Conservation (phyloP, 2,888 invertebrate genomes). For the Hesperia comma region DNA sequence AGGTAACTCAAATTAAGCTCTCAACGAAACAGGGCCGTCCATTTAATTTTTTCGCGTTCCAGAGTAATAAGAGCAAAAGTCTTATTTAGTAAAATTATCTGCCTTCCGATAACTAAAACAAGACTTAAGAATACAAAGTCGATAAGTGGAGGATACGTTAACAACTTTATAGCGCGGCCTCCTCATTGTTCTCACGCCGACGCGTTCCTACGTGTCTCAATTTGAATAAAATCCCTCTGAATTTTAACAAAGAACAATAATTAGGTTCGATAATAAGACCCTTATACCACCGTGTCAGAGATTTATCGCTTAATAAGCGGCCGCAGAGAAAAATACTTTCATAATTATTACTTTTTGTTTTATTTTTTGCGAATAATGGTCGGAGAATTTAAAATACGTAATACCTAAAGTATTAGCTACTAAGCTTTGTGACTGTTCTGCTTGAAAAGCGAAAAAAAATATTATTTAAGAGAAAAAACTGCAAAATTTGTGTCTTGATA, state of each 20-base stretch:
- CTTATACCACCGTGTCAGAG: background rate
- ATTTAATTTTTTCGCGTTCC: background rate
- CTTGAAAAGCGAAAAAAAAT: too few relatives aligned
- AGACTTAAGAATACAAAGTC: constrained; percentile 24
- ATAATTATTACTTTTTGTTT: too few relatives aligned
- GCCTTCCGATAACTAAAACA: constrained; percentile 35
- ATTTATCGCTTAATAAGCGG: background rate
- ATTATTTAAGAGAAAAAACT: too few relatives aligned
- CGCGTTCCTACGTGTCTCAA: constrained; percentile 60
- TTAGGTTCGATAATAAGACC: constrained; percentile 73
- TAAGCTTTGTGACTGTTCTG: too few relatives aligned
- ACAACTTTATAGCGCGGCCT: constrained; percentile 57
- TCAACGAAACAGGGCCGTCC: background rate
- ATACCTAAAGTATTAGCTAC: too few relatives aligned
- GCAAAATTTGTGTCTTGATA: too few relatives aligned
- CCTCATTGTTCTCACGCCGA: constrained; percentile 60
- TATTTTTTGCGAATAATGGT: too few relatives aligned
- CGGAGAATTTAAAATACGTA: too few relatives aligned
- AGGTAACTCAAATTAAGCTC: background rate
- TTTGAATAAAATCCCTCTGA: constrained; percentile 69
- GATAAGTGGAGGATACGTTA: constrained; percentile 47
- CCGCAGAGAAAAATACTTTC: background rate
- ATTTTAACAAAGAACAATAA: constrained; percentile 80
- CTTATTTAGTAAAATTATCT: constrained; percentile 30
- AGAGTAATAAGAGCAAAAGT: constrained; percentile 22